Percentiles rank a stretch among this genome's conserved stretches.
phyloP scores from a whole-genome alignment of 2,888 invertebrate species.

The Hydrotaea cyrtoneurina region DNA sequence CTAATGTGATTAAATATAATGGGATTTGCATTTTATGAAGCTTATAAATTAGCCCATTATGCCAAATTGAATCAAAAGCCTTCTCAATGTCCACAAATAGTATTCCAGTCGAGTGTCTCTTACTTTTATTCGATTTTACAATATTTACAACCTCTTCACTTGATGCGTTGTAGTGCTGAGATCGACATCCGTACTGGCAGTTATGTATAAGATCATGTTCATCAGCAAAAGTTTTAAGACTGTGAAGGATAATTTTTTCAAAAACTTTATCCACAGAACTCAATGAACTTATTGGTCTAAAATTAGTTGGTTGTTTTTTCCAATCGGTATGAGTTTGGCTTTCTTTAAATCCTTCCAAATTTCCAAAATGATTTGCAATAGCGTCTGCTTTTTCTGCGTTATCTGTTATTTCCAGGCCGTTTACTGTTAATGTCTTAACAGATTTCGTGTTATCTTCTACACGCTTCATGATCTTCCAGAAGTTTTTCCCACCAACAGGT shows the following conservation, averaged over 20 bases:
- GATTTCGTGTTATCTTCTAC: neutral
- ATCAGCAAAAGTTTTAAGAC: neutral
- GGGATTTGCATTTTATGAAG: neutral
- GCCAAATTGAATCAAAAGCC: constrained; percentile 24
- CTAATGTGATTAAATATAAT: neutral
- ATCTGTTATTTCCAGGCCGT: neutral
- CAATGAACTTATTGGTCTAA: constrained; percentile 27
- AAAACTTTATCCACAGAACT: constrained; percentile 10
- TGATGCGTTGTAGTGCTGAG: constrained; percentile 6
- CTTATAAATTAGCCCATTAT: neutral
- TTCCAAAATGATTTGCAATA: constrained; percentile 1
- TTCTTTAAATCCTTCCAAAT: constrained; percentile 4
- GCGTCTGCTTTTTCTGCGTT: neutral
- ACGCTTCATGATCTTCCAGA: neutral
- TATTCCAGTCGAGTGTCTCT: neutral
- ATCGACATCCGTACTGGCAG: neutral
- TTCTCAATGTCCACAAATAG: constrained; percentile 20
- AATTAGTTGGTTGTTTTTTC: neutral
- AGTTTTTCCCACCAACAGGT: neutral
- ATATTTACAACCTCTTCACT: neutral
- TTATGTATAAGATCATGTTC: neutral
- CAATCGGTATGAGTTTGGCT: constrained; percentile 1
- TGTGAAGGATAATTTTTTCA: neutral
- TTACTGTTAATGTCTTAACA: neutral
- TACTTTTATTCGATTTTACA: neutral